These are phyloP conservation scores for Calycopis cecrops DNA, from an alignment of 1,140 invertebrate species.

Conservation along the genomic window DNA sequence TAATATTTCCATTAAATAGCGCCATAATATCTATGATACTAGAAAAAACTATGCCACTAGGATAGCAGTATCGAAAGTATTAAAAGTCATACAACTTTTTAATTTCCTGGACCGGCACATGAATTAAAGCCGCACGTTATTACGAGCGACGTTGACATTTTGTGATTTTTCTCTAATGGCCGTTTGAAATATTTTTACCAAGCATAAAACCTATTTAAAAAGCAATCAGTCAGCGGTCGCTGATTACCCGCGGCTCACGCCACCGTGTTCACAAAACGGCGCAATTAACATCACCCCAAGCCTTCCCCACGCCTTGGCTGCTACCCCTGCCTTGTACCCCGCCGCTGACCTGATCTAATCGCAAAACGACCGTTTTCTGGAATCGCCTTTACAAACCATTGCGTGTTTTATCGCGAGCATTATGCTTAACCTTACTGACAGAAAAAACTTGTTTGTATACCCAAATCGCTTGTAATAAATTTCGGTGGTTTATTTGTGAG, in stretches of 20 bases:
- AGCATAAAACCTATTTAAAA: constrained; percentile 74
- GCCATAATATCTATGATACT: no score
- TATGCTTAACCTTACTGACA: constrained; percentile 30
- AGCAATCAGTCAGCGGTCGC: constrained; percentile 70
- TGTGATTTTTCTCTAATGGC: constrained; percentile 5
- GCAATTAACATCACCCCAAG: constrained; percentile 66
- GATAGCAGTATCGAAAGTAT: no score
- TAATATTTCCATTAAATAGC: no score
- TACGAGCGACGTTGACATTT: constrained; percentile 3
- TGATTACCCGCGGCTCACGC: constrained; percentile 68
- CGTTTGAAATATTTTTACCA: constrained; percentile 58
- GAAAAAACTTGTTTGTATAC: constrained; percentile 25
- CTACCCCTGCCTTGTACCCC: constrained; percentile 38
- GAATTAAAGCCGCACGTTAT: no score
- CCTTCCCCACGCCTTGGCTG: constrained; percentile 36
- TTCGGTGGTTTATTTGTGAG: constrained; percentile 6
- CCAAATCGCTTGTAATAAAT: not conserved
- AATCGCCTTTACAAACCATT: constrained; percentile 70
- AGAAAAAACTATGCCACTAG: no score
- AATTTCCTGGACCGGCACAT: no score
- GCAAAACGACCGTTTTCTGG: constrained; percentile 74
- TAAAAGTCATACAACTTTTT: no score
- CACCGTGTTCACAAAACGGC: constrained; percentile 74
- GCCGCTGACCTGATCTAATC: constrained; percentile 63
- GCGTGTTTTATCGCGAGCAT: constrained; percentile 52